Evolutionary conservation across 2,797 vertebrate genomes (phyloP).

Genomic region (Oryzias dopingdopingensis): DNA sequence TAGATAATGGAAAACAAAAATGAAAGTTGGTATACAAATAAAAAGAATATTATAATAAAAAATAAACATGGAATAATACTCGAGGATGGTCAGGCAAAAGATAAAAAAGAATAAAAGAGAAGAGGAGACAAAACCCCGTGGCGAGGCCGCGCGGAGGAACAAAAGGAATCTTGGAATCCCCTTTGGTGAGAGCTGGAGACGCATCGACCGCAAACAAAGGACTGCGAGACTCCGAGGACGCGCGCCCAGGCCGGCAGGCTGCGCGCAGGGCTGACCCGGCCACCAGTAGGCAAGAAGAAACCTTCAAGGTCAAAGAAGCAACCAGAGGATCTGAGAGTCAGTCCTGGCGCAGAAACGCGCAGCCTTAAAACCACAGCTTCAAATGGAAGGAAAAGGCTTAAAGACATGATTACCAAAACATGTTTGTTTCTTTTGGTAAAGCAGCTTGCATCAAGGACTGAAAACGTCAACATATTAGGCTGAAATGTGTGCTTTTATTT

Average conservation of each 20-base stretch:
- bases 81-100: background rate
- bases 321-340: conserved; percentile 6
- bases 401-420: no score
- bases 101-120: conserved; percentile 8
- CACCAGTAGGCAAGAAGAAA: conserved; percentile 24
- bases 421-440: no score
- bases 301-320: conserved; percentile 77
- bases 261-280: conserved; percentile 12
- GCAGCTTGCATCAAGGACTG: no score
- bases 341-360: no score
- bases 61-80: conserved; percentile 12
- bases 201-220: conserved; percentile 70
- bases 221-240: conserved; percentile 24
- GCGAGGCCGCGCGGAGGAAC: conserved; percentile 46
- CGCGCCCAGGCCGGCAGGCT: conserved; percentile 2
- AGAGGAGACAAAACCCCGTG: conserved; percentile 43
- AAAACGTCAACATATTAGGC: background rate
- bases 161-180: conserved; percentile 61
- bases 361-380: background rate
- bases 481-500: background rate
- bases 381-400: no score
- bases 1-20: background rate
- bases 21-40: background rate
- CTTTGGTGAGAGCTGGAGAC: conserved; percentile 25
- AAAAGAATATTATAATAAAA: background rate